These are phyloP conservation scores for Merops nubicus DNA, from an alignment of 2,113 vertebrate species.

Conservation along the genomic window DNA sequence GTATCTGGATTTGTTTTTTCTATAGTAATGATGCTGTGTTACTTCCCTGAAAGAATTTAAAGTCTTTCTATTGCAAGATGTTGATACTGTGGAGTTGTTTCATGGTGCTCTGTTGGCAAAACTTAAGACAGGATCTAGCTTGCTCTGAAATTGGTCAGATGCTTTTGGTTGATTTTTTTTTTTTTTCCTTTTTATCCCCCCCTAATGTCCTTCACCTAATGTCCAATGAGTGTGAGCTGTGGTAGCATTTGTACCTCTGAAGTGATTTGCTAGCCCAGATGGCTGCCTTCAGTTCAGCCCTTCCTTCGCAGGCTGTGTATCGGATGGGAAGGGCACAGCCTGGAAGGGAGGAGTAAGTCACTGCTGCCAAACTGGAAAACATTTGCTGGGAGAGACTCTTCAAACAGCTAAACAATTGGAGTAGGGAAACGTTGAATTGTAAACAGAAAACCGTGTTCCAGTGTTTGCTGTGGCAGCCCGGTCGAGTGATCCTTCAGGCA, in stretches of 20 bases:
- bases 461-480: neutral
- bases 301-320: fast-evolving
- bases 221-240: neutral
- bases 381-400: neutral
- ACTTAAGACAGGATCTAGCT: neutral
- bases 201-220: fast-evolving
- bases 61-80: neutral
- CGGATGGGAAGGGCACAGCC: neutral
- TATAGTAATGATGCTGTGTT: neutral
- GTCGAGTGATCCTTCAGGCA: neutral
- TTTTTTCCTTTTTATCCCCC: too few species aligned
- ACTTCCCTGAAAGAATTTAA: neutral
- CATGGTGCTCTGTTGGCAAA: neutral
- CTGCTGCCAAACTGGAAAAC: neutral
- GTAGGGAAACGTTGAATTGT: neutral
- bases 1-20: neutral
- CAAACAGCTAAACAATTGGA: neutral
- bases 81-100: neutral
- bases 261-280: neutral
- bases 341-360: neutral
- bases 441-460: neutral
- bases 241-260: neutral
- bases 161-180: neutral
- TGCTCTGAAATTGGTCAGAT: neutral
- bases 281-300: neutral